A percentile compares a stretch with the other conserved stretches of the same genome.
Evolutionary conservation across 2,113 vertebrate genomes (phyloP).

Genomic region (Pseudopipra pipra): DNA sequence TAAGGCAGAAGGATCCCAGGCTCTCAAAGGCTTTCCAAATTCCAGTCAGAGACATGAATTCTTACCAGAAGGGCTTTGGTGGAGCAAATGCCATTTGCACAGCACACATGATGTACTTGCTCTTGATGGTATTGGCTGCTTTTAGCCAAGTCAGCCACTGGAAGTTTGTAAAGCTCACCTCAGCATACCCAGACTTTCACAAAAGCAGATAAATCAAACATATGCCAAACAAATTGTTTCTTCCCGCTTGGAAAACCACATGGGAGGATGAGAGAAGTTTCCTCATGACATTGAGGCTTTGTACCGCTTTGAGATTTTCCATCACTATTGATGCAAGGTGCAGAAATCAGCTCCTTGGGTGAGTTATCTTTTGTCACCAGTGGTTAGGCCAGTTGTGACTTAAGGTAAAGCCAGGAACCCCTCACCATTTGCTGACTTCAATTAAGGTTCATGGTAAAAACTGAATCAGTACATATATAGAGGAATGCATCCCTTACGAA

Average conservation of each 20-base stretch:
- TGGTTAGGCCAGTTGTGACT: background rate
- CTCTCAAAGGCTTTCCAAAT: background rate
- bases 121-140: background rate
- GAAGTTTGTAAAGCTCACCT: background rate
- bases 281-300: accelerated
- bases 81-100: accelerated
- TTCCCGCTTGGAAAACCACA: background rate
- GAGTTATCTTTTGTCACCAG: background rate
- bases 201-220: background rate
- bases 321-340: background rate
- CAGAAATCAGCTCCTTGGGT: background rate
- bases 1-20: background rate
- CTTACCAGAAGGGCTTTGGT: background rate
- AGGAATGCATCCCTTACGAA: background rate
- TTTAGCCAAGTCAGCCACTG: background rate
- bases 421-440: background rate
- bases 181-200: background rate
- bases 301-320: background rate
- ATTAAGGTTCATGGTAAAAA: background rate
- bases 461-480: background rate
- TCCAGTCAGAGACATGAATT: background rate
- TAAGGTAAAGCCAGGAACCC: background rate
- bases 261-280: background rate
- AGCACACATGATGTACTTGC: background rate
- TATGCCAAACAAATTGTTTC: background rate